Percentiles rank a stretch among this genome's conserved stretches.
Evolutionary conservation across 2,888 invertebrate species (phyloP).

Genomic region (Drosophila paramelanica): DNA sequence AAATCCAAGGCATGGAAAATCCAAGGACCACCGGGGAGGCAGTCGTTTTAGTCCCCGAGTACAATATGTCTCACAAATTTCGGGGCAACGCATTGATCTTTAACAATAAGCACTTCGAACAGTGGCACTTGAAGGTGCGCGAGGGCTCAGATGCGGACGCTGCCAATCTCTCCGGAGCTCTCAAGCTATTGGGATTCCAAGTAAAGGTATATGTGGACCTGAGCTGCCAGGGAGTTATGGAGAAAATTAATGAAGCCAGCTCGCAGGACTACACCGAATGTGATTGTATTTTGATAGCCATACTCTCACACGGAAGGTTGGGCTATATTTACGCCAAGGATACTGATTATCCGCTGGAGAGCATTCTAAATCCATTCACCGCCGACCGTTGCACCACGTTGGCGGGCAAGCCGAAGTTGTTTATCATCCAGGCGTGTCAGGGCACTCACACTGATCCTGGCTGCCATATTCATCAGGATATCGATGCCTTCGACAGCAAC

Average conservation of each 20-base stretch:
- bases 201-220: conserved; percentile 89
- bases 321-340: conserved; percentile 94
- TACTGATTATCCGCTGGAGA: conserved; percentile 91
- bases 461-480: conserved; percentile 86
- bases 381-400: conserved; percentile 92
- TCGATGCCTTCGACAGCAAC: conserved; percentile 85
- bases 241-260: conserved; percentile 89
- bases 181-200: conserved; percentile 89
- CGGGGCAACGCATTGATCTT: conserved; percentile 94
- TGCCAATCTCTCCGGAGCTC: conserved; percentile 88
- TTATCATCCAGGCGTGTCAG: conserved; percentile 95
- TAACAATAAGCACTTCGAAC: conserved; percentile 93
- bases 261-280: conserved; percentile 90
- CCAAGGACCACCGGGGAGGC: not conserved
- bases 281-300: conserved; percentile 93
- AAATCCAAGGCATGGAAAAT: conserved; percentile 7
- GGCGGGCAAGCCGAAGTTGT: conserved; percentile 91
- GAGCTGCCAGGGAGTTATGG: conserved; percentile 88
- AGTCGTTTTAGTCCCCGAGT: conserved; percentile 85
- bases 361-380: conserved; percentile 91
- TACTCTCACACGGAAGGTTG: conserved; percentile 95
- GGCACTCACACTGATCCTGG: conserved; percentile 93
- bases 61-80: conserved; percentile 93
- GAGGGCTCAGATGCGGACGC: conserved; percentile 94
- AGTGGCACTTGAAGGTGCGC: conserved; percentile 89